Percentiles rank a stretch among this genome's conserved stretches.
phyloP scores from a whole-genome alignment of 2,797 vertebrate species.

The Sebastes paucispinis region DNA sequence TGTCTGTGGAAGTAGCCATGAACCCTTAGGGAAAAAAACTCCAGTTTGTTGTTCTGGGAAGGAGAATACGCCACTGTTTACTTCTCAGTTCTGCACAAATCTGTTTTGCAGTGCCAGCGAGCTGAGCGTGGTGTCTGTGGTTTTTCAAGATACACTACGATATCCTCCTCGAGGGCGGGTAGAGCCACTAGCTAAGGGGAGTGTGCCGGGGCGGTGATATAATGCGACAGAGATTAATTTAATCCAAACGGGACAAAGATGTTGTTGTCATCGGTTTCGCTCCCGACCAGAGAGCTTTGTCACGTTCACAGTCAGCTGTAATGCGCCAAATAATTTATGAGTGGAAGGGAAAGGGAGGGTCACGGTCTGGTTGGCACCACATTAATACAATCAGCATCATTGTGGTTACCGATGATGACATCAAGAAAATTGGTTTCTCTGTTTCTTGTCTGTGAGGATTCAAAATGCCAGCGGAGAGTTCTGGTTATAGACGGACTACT shows the following conservation, averaged over 20 bases:
- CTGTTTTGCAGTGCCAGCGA: slow-evolving; percentile 45
- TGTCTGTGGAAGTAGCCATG: slow-evolving; percentile 69
- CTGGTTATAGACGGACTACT: slow-evolving; percentile 52
- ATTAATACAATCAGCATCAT: slow-evolving; percentile 44
- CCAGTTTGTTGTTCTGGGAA: slow-evolving; percentile 72
- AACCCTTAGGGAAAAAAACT: slow-evolving; percentile 37
- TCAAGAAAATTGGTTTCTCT: slow-evolving; percentile 34
- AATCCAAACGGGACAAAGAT: slow-evolving; percentile 49
- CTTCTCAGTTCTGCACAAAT: slow-evolving; percentile 33
- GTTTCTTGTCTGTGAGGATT: slow-evolving; percentile 31
- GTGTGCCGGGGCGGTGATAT: slow-evolving; percentile 46
- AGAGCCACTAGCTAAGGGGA: slow-evolving; percentile 22
- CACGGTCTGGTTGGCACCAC: slow-evolving; percentile 52
- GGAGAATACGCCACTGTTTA: slow-evolving; percentile 63
- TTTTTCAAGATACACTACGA: slow-evolving; percentile 29
- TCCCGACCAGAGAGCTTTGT: slow-evolving; percentile 52
- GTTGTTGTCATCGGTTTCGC: slow-evolving; percentile 32
- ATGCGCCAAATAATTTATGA: slow-evolving; percentile 32
- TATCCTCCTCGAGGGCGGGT: neutral
- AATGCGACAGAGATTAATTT: slow-evolving; percentile 53
- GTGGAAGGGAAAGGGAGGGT: slow-evolving; percentile 10
- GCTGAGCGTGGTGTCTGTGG: slow-evolving; percentile 50
- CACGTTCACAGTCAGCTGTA: slow-evolving; percentile 61
- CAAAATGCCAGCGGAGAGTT: slow-evolving; percentile 42
- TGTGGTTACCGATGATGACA: slow-evolving; percentile 57